These are phyloP conservation scores for Calidris pugnax DNA, from an alignment of 2,113 vertebrate species.

Conservation along the genomic window DNA sequence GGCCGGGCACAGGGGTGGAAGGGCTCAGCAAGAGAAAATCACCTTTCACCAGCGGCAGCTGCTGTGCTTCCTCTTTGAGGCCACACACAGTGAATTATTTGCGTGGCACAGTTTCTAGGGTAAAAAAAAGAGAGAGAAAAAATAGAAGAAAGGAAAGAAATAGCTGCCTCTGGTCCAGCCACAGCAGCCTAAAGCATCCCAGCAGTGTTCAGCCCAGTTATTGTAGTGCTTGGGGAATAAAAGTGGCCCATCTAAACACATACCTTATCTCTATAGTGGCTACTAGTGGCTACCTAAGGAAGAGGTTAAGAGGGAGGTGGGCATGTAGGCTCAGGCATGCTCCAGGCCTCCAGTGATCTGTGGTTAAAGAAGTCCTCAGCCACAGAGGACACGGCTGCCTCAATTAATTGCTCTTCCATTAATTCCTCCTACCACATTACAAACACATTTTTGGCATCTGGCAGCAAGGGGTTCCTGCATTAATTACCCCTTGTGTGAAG, in stretches of 20 bases:
- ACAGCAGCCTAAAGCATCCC: background rate
- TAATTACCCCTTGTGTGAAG: background rate
- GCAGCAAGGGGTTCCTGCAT: background rate
- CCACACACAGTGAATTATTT: background rate
- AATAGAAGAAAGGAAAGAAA: background rate
- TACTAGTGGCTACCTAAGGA: background rate
- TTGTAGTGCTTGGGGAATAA: background rate
- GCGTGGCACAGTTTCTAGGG: background rate
- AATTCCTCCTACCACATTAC: accelerated
- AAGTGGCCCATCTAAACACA: background rate
- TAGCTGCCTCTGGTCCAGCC: background rate
- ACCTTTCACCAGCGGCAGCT: background rate
- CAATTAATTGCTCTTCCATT: background rate
- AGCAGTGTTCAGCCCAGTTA: background rate
- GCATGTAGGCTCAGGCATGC: background rate
- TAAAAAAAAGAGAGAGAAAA: background rate
- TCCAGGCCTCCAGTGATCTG: background rate
- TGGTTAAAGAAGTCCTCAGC: background rate
- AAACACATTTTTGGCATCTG: background rate
- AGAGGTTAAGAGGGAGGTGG: background rate
- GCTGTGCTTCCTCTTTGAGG: background rate
- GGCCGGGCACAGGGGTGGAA: background rate
- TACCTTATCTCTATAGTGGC: background rate
- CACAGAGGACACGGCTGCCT: background rate
- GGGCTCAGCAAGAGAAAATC: background rate